phyloP scores from a whole-genome alignment of 2,113 vertebrate genomes.

The Lophura nycthemera region DNA sequence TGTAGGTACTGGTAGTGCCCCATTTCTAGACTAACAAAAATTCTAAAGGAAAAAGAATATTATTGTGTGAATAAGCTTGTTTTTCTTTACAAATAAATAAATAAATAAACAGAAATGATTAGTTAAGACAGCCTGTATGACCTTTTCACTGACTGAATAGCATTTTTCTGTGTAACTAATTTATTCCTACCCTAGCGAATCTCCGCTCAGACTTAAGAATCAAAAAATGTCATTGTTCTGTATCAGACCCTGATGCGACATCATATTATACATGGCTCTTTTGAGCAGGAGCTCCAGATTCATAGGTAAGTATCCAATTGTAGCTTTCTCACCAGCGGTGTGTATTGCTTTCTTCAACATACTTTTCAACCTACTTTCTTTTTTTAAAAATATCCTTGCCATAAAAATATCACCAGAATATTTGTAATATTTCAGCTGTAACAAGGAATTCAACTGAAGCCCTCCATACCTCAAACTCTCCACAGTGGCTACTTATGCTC shows the following conservation, averaged over 20 bases:
- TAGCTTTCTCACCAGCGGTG: background rate
- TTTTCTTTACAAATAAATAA: background rate
- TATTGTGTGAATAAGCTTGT: background rate
- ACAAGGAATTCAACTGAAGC: background rate
- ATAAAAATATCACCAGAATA: background rate
- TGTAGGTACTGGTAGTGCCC: background rate
- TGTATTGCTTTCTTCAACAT: background rate
- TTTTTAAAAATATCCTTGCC: background rate
- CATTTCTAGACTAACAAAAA: background rate
- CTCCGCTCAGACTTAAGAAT: background rate
- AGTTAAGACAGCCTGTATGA: background rate
- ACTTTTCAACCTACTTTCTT: background rate
- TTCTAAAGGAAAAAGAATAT: background rate
- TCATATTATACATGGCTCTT: background rate
- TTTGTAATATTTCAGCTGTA: background rate
- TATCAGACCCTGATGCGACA: background rate
- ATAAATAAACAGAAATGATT: background rate
- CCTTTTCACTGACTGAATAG: background rate
- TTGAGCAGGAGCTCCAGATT: background rate
- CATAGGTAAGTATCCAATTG: too few relatives aligned
- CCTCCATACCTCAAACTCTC: background rate
- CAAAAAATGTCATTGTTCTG: background rate
- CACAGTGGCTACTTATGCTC: background rate
- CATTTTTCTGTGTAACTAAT: background rate
- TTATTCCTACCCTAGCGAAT: background rate